Conservation (phyloP, 2,888 invertebrate species). For the Cheilosia soror region DNA sequence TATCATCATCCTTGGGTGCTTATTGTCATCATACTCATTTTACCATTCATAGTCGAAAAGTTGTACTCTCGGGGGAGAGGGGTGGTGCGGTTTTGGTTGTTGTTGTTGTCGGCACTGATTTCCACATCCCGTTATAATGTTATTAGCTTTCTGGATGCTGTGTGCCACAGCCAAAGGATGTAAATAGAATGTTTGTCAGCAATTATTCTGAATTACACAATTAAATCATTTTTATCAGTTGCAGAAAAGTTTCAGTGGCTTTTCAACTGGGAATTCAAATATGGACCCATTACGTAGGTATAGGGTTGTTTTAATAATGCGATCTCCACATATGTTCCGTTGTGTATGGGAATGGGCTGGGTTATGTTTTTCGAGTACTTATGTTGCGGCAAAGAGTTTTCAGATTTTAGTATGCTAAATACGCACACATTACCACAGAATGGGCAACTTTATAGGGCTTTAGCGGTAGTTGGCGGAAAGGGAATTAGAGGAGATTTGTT, state of each 20-base stretch:
- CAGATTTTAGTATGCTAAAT: too few species aligned
- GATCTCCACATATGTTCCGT: slow-evolving; percentile 47
- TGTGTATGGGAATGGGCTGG: neutral
- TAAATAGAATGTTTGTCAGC: slow-evolving; percentile 57
- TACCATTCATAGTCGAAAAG: slow-evolving; percentile 51
- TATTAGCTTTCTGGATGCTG: slow-evolving; percentile 42
- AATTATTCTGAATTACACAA: slow-evolving; percentile 66
- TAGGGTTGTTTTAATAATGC: slow-evolving; percentile 41
- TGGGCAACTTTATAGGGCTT: too few species aligned
- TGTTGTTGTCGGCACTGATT: slow-evolving; percentile 5
- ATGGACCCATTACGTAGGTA: slow-evolving; percentile 24
- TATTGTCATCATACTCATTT: slow-evolving; percentile 66
- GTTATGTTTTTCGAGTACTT: neutral
- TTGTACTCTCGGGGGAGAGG: slow-evolving; percentile 6
- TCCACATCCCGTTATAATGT: slow-evolving; percentile 20
- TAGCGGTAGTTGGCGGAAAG: too few species aligned
- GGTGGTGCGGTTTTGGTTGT: neutral
- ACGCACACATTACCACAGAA: too few species aligned
- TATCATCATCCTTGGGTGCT: slow-evolving; percentile 65
- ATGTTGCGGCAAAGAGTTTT: neutral
- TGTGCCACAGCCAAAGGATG: slow-evolving; percentile 21
- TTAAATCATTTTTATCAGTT: slow-evolving; percentile 71
- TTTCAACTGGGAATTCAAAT: slow-evolving; percentile 12
- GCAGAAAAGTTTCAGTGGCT: slow-evolving; percentile 51
- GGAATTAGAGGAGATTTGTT: too few species aligned